These are phyloP conservation scores for Archegozetes longisetosus DNA, from an alignment of 1,140 invertebrate species.

Conservation along the genomic window DNA sequence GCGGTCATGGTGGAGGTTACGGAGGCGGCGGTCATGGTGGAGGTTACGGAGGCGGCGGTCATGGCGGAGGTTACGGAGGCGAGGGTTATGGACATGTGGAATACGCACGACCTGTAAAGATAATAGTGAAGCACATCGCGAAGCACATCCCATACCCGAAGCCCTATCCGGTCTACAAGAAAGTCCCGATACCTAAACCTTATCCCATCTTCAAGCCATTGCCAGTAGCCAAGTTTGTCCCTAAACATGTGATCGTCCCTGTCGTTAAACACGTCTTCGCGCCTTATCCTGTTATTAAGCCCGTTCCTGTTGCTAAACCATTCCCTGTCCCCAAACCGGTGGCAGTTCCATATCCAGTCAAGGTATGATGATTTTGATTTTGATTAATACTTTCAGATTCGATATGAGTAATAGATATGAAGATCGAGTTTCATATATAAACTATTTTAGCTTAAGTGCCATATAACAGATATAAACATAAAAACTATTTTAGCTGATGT, in stretches of 20 bases:
- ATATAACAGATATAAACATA: too few species aligned
- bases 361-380: neutral
- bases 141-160: conserved; percentile 20
- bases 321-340: conserved; percentile 21
- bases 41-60: conserved; percentile 17
- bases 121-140: conserved; percentile 20
- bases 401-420: neutral
- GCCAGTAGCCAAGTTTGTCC: conserved; percentile 20
- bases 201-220: conserved; percentile 19
- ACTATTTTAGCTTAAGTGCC: too few species aligned
- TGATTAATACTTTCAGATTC: neutral
- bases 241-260: conserved; percentile 21
- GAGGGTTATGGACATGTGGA: conserved; percentile 15
- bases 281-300: conserved; percentile 19
- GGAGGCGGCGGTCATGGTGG: conserved; percentile 15
- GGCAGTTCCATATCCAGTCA: conserved; percentile 16
- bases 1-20: conserved; percentile 14
- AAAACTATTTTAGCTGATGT: too few species aligned
- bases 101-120: conserved; percentile 19
- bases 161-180: conserved; percentile 20
- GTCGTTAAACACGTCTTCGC: conserved; percentile 21
- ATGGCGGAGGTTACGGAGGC: conserved; percentile 1
- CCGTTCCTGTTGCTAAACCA: conserved; percentile 14
- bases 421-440: too few species aligned
- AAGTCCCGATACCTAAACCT: conserved; percentile 11